phyloP scores from a whole-genome alignment of 2,797 vertebrate species.

The Malacoraja senta region DNA sequence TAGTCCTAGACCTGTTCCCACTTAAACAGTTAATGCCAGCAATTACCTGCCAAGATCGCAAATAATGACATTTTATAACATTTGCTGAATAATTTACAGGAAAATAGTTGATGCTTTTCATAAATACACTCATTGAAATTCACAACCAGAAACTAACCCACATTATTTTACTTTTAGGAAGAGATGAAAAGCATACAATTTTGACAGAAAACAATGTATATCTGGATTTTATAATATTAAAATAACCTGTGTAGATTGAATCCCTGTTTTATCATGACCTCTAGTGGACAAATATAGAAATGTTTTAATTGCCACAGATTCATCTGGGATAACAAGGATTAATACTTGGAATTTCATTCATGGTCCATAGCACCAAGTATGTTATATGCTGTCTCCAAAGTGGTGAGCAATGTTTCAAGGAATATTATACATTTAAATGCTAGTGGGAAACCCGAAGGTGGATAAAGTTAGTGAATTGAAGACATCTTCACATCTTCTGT shows the following conservation, averaged over 20 bases:
- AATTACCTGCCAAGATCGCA: not conserved
- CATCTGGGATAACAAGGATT: not conserved
- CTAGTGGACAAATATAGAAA: not conserved
- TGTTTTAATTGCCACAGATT: constrained; percentile 10
- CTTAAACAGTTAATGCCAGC: too few species aligned
- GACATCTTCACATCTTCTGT: not conserved
- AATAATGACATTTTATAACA: not conserved
- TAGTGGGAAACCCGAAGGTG: not conserved
- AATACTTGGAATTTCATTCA: too few species aligned
- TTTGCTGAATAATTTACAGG: not conserved
- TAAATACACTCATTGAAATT: not conserved
- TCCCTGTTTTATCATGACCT: constrained; percentile 6
- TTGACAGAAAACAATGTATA: not conserved
- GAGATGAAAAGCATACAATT: not conserved
- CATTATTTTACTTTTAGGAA: not conserved
- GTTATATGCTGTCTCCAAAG: too few species aligned
- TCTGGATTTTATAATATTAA: not conserved
- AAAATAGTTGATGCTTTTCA: not conserved
- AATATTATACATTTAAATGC: not conserved
- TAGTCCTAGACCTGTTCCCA: too few species aligned
- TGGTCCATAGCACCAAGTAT: too few species aligned
- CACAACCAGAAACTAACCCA: not conserved
- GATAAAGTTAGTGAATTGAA: not conserved
- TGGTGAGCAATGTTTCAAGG: not conserved
- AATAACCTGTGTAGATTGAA: not conserved